Percentiles rank a stretch among this genome's conserved stretches.
These are phyloP conservation scores for Ochropacha duplaris DNA, from an alignment of 2,888 invertebrate species.

Conservation along the genomic window DNA sequence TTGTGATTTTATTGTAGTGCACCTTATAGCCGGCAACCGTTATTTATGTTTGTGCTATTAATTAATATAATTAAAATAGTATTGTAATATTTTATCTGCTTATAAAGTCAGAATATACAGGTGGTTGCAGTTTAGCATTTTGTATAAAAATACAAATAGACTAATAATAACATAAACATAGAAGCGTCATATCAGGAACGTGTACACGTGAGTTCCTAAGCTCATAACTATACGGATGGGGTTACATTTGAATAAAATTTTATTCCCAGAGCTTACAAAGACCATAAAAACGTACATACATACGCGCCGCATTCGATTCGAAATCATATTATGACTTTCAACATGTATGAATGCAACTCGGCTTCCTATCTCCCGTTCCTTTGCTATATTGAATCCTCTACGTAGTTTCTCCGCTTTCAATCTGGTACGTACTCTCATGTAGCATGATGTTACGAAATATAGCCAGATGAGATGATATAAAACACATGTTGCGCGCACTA, in stretches of 20 bases:
- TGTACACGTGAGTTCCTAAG: constrained; percentile 35
- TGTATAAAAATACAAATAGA: neutral
- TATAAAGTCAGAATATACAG: neutral
- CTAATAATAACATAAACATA: neutral
- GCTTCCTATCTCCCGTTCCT: constrained; percentile 63
- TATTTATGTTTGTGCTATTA: too few species aligned
- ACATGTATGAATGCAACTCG: constrained; percentile 71
- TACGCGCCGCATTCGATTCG: constrained; percentile 64
- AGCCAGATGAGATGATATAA: constrained; percentile 63
- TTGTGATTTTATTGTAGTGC: too few species aligned
- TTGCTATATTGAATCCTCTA: constrained; percentile 70
- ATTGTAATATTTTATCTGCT: too few species aligned
- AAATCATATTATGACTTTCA: constrained; percentile 76
- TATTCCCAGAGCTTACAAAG: constrained; percentile 54
- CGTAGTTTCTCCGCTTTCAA: constrained; percentile 70
- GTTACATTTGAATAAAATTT: constrained; percentile 58
- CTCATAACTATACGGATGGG: constrained; percentile 35
- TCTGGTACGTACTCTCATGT: constrained; percentile 54
- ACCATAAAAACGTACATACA: constrained; percentile 58
- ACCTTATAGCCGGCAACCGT: neutral
- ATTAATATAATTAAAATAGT: too few species aligned
- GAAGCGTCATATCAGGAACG: constrained; percentile 10
- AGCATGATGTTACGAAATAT: constrained; percentile 65
- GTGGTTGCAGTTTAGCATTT: neutral
- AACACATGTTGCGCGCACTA: constrained; percentile 73